Conservation (phyloP, 23 tunicate species). For the Ciona savignyi region DNA sequence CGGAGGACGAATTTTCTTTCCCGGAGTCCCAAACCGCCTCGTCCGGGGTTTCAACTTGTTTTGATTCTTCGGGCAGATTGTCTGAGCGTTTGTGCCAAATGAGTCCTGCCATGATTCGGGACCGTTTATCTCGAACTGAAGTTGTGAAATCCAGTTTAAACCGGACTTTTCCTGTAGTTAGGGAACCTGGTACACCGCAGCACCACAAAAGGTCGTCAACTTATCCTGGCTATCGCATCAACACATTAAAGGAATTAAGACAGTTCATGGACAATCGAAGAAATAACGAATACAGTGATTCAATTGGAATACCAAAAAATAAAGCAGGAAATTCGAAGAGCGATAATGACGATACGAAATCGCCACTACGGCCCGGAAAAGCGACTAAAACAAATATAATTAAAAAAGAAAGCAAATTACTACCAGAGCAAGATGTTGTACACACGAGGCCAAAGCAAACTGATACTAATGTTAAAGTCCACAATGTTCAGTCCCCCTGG, state of each 20-base stretch:
- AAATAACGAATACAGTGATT: too few relatives aligned
- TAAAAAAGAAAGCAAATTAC: too few relatives aligned
- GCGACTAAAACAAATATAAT: too few relatives aligned
- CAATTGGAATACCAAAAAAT: too few relatives aligned
- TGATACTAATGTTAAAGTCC: not conserved
- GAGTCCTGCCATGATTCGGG: slow-evolving; percentile 21
- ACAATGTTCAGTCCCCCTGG: slow-evolving; percentile 7
- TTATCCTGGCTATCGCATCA: not conserved
- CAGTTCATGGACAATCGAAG: slow-evolving; percentile 7
- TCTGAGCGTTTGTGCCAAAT: not conserved
- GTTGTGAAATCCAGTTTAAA: slow-evolving; percentile 5
- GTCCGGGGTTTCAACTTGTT: not conserved
- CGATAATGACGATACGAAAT: too few relatives aligned
- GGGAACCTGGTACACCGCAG: not conserved
- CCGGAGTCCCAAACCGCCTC: not conserved
- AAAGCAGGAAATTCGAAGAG: too few relatives aligned
- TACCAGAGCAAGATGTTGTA: not conserved
- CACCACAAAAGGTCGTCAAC: not conserved
- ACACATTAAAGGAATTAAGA: slow-evolving; percentile 13
- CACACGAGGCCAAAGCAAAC: too few relatives aligned
- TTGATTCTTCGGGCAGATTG: not conserved
- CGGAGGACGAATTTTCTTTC: not conserved
- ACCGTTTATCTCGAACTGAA: slow-evolving; percentile 13
- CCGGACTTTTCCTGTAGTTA: not conserved
- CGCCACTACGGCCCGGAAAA: too few relatives aligned